Evolutionary conservation across 2,888 invertebrate genomes (phyloP), one percentile per base, ranked within the genome.

Genomic region (Drosophila emarginata): DNA sequence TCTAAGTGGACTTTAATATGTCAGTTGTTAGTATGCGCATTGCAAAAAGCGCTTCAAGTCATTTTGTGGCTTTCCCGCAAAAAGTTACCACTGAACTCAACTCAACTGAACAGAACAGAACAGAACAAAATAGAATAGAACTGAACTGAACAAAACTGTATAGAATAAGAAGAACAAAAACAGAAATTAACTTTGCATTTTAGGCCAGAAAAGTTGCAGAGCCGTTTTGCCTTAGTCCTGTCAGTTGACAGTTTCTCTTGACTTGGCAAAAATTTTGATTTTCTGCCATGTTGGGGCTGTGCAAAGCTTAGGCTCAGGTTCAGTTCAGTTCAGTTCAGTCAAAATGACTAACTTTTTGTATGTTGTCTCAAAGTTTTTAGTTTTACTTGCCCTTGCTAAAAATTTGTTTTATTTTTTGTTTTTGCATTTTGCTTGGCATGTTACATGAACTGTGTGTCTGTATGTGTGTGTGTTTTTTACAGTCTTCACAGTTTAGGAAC

Each of bases 1-100:
- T 58, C 75, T 80, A 88, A 84, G 88, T 86, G 84, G 77, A 78
- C 77, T 77, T 83, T 83, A 83, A 88, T 77, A 77, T 77, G 80
- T 78, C 84, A 75, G 70, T 74, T 79, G 60, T 63, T 5, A 45
- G 45, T 45, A 39, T 53, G 61, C 14, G 18, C 39, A 37, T 40
- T 57, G 56, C 56, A 71, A 62, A 78, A 76, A 72, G 58, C 23
- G 79, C 72, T 84, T 64, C 75, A 87, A 81, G 81, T 70, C 79
- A 85, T 87, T 85, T 81, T 61, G 81, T 68, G 82, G 82, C 71
- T 71, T 65, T 58, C 36, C 36, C 45, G 12, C 74, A 61, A 68
- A 72, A 72, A 72, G 74, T 72, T 63, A 54, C 37, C 53, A 36
- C 51, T 21, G 26, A 66, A 64, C 73, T 54, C 53, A 52, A 59